phyloP scores from a whole-genome alignment of 2,888 invertebrate genomes.

The Girardia tigrina region DNA sequence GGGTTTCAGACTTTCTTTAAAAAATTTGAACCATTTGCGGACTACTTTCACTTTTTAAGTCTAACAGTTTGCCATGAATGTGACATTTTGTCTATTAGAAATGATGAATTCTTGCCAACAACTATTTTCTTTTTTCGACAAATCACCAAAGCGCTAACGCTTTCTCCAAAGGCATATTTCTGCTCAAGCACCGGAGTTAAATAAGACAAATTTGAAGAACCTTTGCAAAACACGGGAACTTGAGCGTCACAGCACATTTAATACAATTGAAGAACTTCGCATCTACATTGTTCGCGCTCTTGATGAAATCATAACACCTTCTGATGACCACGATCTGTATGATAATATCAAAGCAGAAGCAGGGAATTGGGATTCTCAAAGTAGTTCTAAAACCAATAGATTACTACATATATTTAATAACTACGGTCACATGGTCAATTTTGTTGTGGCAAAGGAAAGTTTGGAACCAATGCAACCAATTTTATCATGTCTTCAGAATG shows the following conservation, averaged over 20 bases:
- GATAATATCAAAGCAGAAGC: constrained; percentile 13
- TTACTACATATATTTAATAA: neutral
- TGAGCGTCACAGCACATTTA: constrained; percentile 31
- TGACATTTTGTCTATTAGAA: constrained; percentile 12
- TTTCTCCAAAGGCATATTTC: constrained; percentile 33
- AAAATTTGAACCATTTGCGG: no score
- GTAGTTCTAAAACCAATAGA: neutral
- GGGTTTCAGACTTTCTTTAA: no score
- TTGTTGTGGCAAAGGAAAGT: constrained; percentile 21
- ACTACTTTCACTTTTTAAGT: neutral
- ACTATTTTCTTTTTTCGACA: constrained; percentile 33
- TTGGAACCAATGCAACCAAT: constrained; percentile 25
- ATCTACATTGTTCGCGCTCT: constrained; percentile 25
- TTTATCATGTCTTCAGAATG: constrained; percentile 12
- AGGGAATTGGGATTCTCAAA: constrained; percentile 26
- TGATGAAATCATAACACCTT: constrained; percentile 26
- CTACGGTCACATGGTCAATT: constrained; percentile 17
- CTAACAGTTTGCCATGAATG: neutral
- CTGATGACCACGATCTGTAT: constrained; percentile 26
- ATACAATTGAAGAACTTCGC: neutral
- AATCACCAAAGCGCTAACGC: constrained; percentile 33
- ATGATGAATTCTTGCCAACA: constrained; percentile 34
- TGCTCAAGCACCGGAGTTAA: neutral
- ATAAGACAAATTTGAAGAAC: constrained; percentile 27
- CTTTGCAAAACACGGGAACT: constrained; percentile 36